phyloP scores from a whole-genome alignment of 2,888 invertebrate genomes.

The Fragum sueziense region DNA sequence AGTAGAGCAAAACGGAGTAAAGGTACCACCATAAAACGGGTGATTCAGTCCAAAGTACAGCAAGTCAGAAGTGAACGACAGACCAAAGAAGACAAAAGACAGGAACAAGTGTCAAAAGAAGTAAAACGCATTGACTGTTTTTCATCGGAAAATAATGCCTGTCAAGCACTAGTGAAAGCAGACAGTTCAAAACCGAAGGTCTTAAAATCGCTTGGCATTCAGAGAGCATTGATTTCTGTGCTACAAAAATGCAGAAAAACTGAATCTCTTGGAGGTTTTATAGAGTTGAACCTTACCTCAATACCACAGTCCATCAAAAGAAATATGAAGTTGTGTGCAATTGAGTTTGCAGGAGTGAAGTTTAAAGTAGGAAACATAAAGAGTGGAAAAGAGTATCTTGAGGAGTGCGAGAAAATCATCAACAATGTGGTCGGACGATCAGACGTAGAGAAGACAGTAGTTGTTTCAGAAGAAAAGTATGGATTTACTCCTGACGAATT shows the following conservation, averaged over 20 bases:
- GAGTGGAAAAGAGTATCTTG: background rate
- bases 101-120: background rate
- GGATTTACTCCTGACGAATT: slow-evolving; percentile 33
- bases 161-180: background rate
- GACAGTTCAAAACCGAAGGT: slow-evolving; percentile 18
- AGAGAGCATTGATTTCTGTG: too few relatives aligned
- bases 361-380: slow-evolving; percentile 1
- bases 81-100: background rate
- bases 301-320: too few relatives aligned
- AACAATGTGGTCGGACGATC: slow-evolving; percentile 1
- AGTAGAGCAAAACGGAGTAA: slow-evolving; percentile 35
- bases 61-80: background rate
- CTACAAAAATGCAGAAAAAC: too few relatives aligned
- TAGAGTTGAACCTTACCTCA: too few relatives aligned
- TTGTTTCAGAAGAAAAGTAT: slow-evolving; percentile 42
- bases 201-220: background rate
- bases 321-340: slow-evolving; percentile 3
- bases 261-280: too few relatives aligned
- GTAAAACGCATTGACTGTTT: background rate
- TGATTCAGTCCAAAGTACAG: slow-evolving; percentile 24
- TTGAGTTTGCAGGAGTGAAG: slow-evolving; percentile 12
- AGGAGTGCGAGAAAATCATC: background rate
- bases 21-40: slow-evolving; percentile 41
- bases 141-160: background rate
- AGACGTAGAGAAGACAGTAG: background rate